Evolutionary conservation across 53 echinoderm and acorn worm species (phyloP).

Genomic region (Apostichopus leukothele): DNA sequence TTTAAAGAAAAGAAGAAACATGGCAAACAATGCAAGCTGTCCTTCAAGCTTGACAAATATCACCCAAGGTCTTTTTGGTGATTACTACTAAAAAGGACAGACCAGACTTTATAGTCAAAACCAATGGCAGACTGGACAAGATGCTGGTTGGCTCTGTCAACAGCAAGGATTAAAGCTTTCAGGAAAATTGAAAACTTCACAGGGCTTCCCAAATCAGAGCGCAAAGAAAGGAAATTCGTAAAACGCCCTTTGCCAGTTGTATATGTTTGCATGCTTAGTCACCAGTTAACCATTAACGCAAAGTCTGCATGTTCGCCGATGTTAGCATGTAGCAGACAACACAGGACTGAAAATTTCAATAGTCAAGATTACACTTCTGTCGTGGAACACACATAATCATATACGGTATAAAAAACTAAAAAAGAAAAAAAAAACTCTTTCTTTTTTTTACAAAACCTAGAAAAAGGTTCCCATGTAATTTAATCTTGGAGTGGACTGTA

Average conservation of each 20-base stretch:
- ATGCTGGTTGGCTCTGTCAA: background rate
- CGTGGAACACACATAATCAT: too few relatives aligned
- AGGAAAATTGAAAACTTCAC: background rate
- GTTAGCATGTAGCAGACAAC: too few relatives aligned
- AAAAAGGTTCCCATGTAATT: too few relatives aligned
- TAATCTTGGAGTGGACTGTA: too few relatives aligned
- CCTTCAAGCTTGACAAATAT: background rate
- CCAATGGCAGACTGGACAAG: background rate
- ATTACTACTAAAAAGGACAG: background rate
- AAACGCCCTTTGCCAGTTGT: background rate
- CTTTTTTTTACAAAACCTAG: too few relatives aligned
- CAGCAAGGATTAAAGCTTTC: background rate
- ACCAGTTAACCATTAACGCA: too few relatives aligned
- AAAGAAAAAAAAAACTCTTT: too few relatives aligned
- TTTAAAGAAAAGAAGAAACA: too few relatives aligned
- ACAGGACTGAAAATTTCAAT: too few relatives aligned
- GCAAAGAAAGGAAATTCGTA: background rate
- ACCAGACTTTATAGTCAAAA: background rate
- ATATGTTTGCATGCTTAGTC: background rate
- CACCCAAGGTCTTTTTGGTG: background rate
- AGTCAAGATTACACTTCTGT: too few relatives aligned
- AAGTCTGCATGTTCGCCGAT: too few relatives aligned
- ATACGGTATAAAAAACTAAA: too few relatives aligned
- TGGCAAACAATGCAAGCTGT: slow-evolving; percentile 1
- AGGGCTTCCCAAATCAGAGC: background rate